phyloP scores from a whole-genome alignment of 2,888 invertebrate species.

The Ichneumon xanthorius region DNA sequence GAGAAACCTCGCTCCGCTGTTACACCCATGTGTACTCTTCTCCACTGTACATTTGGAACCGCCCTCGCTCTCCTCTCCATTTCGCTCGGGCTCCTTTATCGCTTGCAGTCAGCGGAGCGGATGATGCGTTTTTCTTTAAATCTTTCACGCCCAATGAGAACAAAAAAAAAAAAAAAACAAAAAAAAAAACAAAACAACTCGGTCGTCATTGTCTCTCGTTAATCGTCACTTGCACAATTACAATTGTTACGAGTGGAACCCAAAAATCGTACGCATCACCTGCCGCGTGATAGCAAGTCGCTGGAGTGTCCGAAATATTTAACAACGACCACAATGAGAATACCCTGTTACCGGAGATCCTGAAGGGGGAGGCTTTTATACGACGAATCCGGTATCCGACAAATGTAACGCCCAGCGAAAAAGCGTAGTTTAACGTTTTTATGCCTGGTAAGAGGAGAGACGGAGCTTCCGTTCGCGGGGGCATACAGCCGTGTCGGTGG shows the following conservation, averaged over 20 bases:
- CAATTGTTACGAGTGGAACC: background rate
- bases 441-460: conserved; percentile 12
- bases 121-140: conserved; percentile 76
- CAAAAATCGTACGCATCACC: background rate
- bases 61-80: conserved; percentile 70
- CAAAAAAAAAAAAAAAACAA: background rate
- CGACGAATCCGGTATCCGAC: conserved; percentile 76
- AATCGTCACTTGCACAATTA: background rate
- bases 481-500: conserved; percentile 73
- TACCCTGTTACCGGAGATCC: background rate
- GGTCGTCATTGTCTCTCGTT: conserved; percentile 15
- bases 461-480: conserved; percentile 66
- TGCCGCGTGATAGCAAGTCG: background rate
- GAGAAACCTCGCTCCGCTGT: conserved; percentile 27
- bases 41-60: conserved; percentile 15
- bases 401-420: conserved; percentile 80
- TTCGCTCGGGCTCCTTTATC: conserved; percentile 76
- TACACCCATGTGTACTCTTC: conserved; percentile 16
- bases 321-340: background rate
- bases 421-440: conserved; percentile 77
- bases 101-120: conserved; percentile 70
- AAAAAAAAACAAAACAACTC: background rate
- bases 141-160: conserved; percentile 76
- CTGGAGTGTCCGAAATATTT: background rate
- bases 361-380: background rate